Percentiles rank a stretch among this genome's conserved stretches.
phyloP scores from a whole-genome alignment of 1,140 invertebrate genomes.

The Neodiprion fabricii region DNA sequence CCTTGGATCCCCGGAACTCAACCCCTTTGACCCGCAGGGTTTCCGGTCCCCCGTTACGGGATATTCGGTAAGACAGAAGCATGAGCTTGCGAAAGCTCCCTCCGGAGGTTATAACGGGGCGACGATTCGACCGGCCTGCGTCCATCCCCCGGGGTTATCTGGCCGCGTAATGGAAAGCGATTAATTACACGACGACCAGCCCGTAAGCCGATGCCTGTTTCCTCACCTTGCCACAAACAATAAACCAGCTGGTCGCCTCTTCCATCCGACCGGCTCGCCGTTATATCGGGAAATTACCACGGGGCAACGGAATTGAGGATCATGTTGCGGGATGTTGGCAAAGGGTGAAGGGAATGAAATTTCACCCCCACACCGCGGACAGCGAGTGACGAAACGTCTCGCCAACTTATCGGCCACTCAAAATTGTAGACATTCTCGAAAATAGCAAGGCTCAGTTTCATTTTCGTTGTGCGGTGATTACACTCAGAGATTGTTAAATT shows the following conservation, averaged over 20 bases:
- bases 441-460: no score
- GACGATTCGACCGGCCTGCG: background rate
- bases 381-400: no score
- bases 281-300: no score
- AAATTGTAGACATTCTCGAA: no score
- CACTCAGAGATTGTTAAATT: no score
- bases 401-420: no score
- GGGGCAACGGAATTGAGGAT: no score
- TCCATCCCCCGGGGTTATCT: background rate
- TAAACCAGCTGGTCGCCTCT: background rate
- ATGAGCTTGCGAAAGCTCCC: background rate
- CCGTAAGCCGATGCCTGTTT: slow-evolving; percentile 12
- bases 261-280: background rate
- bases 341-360: background rate
- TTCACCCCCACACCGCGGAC: background rate
- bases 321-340: background rate
- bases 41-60: background rate
- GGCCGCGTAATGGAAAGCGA: slow-evolving; percentile 7
- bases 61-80: background rate
- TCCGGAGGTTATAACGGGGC: background rate
- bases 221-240: slow-evolving; percentile 9
- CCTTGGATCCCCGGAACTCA: background rate
- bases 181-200: background rate
- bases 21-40: background rate
- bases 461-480: no score